These are phyloP conservation scores for Drosophila siamana DNA, from an alignment of 2,888 invertebrate species.

Conservation along the genomic window DNA sequence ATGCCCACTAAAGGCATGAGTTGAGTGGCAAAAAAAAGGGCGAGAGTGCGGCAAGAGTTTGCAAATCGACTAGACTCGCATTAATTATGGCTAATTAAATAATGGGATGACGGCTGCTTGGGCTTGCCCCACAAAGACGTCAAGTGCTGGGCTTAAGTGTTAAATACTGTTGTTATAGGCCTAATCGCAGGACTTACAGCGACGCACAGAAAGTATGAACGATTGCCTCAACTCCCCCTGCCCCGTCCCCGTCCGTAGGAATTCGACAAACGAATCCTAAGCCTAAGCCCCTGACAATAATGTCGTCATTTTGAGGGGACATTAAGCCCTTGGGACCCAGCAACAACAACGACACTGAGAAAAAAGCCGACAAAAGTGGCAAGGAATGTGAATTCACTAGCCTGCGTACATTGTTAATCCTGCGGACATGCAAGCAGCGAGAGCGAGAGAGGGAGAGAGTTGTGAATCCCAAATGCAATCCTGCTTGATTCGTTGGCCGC, in stretches of 20 bases:
- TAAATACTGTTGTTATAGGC: conserved; percentile 4
- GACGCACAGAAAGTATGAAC: conserved; percentile 1
- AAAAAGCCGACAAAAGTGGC: conserved; percentile 20
- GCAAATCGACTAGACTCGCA: neutral
- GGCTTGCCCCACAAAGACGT: neutral
- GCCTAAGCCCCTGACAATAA: conserved; percentile 18
- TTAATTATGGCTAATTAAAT: conserved; percentile 7
- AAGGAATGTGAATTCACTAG: conserved; percentile 20
- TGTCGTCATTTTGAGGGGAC: conserved; percentile 28
- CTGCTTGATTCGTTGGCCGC: conserved; percentile 4
- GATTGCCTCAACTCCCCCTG: neutral
- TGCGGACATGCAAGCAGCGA: neutral
- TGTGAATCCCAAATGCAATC: conserved; percentile 18
- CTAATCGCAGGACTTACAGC: conserved; percentile 9
- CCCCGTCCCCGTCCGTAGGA: neutral
- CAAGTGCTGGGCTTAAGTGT: conserved; percentile 9
- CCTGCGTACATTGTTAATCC: conserved; percentile 26
- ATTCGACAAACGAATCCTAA: conserved; percentile 9
- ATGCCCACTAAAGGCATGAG: no score
- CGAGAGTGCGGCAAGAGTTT: neutral
- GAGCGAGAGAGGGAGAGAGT: neutral
- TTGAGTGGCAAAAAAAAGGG: no score
- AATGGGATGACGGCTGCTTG: conserved; percentile 3
- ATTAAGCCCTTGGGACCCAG: conserved; percentile 4
- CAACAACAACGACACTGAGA: neutral